Percentiles rank a stretch among this genome's conserved stretches.
Evolutionary conservation across 2,797 vertebrate genomes (phyloP).

Genomic region (Coracias cyanogaster): DNA sequence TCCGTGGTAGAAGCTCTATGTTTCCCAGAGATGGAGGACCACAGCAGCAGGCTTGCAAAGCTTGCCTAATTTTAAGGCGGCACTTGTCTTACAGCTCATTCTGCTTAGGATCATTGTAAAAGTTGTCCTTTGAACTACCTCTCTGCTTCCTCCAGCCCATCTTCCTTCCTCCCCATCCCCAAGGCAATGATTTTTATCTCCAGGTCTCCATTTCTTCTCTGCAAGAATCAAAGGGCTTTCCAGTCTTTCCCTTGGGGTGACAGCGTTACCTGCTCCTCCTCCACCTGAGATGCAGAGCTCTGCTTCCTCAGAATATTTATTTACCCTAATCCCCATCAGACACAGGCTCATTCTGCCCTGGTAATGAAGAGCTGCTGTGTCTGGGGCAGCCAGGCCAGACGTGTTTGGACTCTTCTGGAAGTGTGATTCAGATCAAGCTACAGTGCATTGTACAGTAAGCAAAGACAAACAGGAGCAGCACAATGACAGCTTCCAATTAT

Average conservation of each 20-base stretch:
- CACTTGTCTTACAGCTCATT: neutral
- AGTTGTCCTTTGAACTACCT: conserved; percentile 43
- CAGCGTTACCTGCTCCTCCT: conserved; percentile 25
- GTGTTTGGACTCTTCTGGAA: neutral
- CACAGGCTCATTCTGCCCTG: neutral
- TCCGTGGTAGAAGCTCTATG: neutral
- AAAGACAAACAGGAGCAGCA: neutral
- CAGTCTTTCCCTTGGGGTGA: conserved; percentile 24
- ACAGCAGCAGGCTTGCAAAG: neutral
- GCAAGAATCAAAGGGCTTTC: conserved; percentile 49
- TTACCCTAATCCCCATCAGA: neutral
- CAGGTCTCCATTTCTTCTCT: conserved; percentile 5
- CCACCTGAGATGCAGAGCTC: neutral
- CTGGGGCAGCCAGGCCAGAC: neutral
- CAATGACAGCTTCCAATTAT: neutral
- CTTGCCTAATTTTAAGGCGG: conserved; percentile 3
- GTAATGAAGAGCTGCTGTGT: neutral
- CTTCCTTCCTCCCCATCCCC: conserved; percentile 13
- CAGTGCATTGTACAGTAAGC: neutral
- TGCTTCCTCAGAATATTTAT: conserved; percentile 20
- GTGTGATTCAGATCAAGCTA: neutral
- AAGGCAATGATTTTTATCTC: conserved; percentile 68
- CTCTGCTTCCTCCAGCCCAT: conserved; percentile 1
- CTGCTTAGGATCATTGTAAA: conserved; percentile 2
- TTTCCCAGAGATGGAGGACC: neutral